phyloP scores from a whole-genome alignment of 2,888 invertebrate genomes.

The Cerceris rybyensis region DNA sequence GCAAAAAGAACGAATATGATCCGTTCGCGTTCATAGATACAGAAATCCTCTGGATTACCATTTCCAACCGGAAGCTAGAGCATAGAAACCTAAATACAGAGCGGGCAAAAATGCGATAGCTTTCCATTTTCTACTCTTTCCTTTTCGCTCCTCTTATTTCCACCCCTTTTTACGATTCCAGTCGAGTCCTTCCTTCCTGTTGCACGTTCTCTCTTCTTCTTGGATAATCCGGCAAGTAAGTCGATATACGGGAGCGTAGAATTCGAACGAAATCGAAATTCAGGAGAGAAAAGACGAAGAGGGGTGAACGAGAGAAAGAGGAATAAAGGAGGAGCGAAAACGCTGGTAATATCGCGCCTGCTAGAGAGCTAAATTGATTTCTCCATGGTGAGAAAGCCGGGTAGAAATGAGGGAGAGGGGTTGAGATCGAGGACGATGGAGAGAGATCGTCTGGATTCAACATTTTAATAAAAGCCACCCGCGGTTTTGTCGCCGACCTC shows the following conservation, averaged over 20 bases:
- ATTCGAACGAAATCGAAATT: conserved; percentile 61
- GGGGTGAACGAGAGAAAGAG: background rate
- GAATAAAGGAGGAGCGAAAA: conserved; percentile 21
- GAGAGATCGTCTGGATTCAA: conserved; percentile 57
- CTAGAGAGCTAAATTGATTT: conserved; percentile 68
- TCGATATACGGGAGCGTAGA: conserved; percentile 50
- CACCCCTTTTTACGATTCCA: background rate
- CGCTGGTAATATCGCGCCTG: conserved; percentile 62
- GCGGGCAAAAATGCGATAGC: conserved; percentile 45
- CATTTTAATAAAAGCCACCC: conserved; percentile 74
- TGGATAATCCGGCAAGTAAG: conserved; percentile 59
- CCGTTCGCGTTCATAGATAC: conserved; percentile 15
- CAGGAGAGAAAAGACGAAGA: conserved; percentile 14
- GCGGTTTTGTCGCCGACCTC: conserved; percentile 63
- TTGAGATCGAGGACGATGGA: conserved; percentile 11
- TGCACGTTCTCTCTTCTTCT: conserved; percentile 1
- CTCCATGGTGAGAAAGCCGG: conserved; percentile 25
- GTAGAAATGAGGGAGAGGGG: background rate
- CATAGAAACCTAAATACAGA: conserved; percentile 27
- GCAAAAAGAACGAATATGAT: conserved; percentile 40
- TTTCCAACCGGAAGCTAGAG: conserved; percentile 31
- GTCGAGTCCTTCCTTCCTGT: background rate
- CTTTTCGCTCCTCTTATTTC: conserved; percentile 18
- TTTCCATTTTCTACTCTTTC: conserved; percentile 55
- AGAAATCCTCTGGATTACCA: conserved; percentile 52